Percentiles rank a stretch among this genome's conserved stretches.
These are phyloP conservation scores for Chlorodrepanis virens DNA, from an alignment of 2,113 vertebrate species.

Conservation along the genomic window DNA sequence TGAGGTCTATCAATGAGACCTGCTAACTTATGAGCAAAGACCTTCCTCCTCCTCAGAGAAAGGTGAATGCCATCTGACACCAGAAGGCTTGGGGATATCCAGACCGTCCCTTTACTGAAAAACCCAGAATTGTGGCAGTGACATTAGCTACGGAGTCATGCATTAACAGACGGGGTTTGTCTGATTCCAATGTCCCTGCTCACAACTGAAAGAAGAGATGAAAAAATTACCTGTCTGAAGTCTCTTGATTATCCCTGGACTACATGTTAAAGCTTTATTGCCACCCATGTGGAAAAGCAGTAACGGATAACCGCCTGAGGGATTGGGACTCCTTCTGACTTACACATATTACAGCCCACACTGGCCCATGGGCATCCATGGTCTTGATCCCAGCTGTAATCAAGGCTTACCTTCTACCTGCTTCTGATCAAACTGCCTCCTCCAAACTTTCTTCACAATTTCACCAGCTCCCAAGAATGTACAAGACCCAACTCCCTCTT, in stretches of 20 bases:
- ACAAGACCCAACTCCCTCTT: neutral
- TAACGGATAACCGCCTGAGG: neutral
- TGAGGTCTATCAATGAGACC: neutral
- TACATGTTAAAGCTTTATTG: rapidly evolving
- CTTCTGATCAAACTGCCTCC: neutral
- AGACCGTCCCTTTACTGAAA: neutral
- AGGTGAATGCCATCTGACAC: neutral
- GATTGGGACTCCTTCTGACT: neutral
- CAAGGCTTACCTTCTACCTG: neutral
- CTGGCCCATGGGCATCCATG: neutral
- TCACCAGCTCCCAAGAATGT: neutral
- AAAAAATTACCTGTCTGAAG: neutral
- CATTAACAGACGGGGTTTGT: neutral
- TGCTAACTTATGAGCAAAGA: neutral
- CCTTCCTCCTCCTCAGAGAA: neutral
- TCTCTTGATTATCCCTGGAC: neutral
- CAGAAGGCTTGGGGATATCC: neutral
- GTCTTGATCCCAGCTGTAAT: neutral
- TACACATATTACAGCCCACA: neutral
- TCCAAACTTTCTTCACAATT: neutral
- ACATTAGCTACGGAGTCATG: rapidly evolving
- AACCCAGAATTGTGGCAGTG: rapidly evolving
- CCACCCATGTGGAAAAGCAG: neutral
- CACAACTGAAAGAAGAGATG: neutral
- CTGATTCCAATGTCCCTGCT: neutral